These are phyloP conservation scores for Falcaria lacertinaria DNA, from an alignment of 2,888 invertebrate species.

Conservation along the genomic window DNA sequence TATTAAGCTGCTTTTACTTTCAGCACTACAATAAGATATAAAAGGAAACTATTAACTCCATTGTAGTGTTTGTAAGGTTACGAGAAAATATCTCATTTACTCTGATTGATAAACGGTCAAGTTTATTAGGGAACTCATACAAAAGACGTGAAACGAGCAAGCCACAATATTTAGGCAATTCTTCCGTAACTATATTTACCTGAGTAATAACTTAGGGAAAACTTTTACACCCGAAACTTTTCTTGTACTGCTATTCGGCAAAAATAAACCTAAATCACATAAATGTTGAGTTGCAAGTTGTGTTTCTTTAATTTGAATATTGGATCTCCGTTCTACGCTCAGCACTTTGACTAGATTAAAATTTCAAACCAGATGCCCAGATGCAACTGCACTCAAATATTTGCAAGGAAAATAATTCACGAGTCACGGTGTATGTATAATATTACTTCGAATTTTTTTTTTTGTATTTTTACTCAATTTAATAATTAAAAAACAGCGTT, in stretches of 20 bases:
- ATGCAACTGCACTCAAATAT: constrained; percentile 36
- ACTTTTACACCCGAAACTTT: constrained; percentile 42
- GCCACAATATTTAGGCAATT: constrained; percentile 31
- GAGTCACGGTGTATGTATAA: constrained; percentile 13
- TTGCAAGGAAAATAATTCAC: constrained; percentile 20
- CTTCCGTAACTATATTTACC: constrained; percentile 56
- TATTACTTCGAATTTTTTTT: too few relatives aligned
- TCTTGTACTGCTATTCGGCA: constrained; percentile 40
- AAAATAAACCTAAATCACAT: constrained; percentile 54
- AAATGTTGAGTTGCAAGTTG: constrained; percentile 38
- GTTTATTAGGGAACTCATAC: constrained; percentile 35
- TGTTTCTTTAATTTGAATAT: constrained; percentile 54
- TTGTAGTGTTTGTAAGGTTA: constrained; percentile 40
- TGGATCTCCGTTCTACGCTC: constrained; percentile 27
- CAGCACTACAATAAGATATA: too few relatives aligned
- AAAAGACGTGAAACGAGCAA: constrained; percentile 21
- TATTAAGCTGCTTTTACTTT: too few relatives aligned
- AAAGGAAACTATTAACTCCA: constrained; percentile 31
- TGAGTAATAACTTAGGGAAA: constrained; percentile 51
- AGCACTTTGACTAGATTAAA: constrained; percentile 36
- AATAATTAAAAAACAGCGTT: too few relatives aligned
- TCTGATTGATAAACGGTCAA: constrained; percentile 53
- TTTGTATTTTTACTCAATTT: too few relatives aligned
- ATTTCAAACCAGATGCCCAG: constrained; percentile 32
- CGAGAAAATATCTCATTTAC: constrained; percentile 46